Percentiles rank a stretch among this genome's conserved stretches.
Conservation (phyloP, 2,113 vertebrate genomes). For the Puffinus mauretanicus region DNA sequence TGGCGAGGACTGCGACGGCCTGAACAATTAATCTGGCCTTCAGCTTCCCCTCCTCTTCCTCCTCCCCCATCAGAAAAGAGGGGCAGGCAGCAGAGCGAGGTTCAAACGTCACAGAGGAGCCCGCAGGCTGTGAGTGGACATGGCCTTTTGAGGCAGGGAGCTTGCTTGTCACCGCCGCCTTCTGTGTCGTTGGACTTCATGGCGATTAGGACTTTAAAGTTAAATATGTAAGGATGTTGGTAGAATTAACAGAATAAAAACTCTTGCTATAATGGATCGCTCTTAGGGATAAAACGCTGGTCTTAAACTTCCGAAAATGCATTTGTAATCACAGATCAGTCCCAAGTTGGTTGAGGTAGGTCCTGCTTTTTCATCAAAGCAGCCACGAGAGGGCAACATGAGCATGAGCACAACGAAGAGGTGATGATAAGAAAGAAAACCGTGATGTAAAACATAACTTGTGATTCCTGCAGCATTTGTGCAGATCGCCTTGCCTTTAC, state of each 20-base stretch:
- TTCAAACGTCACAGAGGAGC: background rate
- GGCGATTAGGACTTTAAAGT: background rate
- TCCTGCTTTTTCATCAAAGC: background rate
- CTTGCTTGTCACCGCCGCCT: background rate
- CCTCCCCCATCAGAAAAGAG: background rate
- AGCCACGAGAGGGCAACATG: slow-evolving; percentile 63
- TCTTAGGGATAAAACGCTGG: background rate
- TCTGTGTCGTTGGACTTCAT: background rate
- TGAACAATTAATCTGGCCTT: background rate
- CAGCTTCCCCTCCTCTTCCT: background rate
- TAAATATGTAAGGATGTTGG: rapidly evolving
- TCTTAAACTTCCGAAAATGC: background rate
- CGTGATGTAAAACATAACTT: rapidly evolving
- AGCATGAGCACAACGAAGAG: background rate
- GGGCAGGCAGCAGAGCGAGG: background rate
- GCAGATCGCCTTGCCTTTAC: background rate
- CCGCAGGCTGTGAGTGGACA: background rate
- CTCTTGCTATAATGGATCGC: background rate
- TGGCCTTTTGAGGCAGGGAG: background rate
- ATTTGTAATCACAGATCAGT: rapidly evolving
- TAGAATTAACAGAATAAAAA: background rate
- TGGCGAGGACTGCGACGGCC: rapidly evolving
- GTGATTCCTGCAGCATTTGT: background rate
- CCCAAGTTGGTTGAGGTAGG: rapidly evolving
- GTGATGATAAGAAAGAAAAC: rapidly evolving